A percentile compares a stretch with the other conserved stretches of the same genome.
phyloP scores from a whole-genome alignment of 2,113 vertebrate genomes.

The Hyperopisus bebe region DNA sequence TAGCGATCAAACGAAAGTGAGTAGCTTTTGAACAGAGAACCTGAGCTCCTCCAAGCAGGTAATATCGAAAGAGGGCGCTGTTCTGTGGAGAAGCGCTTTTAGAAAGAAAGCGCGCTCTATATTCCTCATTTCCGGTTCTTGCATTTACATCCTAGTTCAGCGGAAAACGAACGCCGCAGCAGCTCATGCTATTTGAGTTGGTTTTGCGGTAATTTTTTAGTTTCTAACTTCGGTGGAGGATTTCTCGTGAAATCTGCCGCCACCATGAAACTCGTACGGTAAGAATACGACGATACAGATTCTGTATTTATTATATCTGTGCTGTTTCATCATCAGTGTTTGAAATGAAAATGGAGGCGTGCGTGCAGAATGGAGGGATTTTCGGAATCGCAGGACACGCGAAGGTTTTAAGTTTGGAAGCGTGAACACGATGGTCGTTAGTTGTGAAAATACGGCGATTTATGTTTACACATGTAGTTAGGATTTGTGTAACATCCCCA shows the following conservation, averaged over 20 bases:
- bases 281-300: neutral
- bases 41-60: neutral
- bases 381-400: neutral
- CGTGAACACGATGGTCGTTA: neutral
- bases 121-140: neutral
- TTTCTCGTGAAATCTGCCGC: conserved; percentile 18
- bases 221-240: conserved; percentile 15
- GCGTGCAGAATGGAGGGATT: neutral
- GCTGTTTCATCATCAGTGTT: neutral
- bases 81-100: neutral
- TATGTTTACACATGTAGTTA: neutral
- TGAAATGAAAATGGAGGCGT: neutral
- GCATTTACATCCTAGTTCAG: conserved; percentile 6
- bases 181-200: conserved; percentile 10
- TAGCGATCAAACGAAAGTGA: neutral
- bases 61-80: neutral
- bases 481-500: neutral
- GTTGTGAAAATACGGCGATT: neutral
- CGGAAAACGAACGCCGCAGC: conserved; percentile 15
- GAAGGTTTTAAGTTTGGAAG: neutral
- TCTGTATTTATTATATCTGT: too few relatives aligned
- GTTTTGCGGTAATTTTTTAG: conserved; percentile 19
- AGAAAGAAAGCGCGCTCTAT: neutral
- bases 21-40: neutral
- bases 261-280: conserved; percentile 37